These are phyloP conservation scores for Scolopax rusticola DNA, from an alignment of 2,797 vertebrate genomes.

Conservation along the genomic window DNA sequence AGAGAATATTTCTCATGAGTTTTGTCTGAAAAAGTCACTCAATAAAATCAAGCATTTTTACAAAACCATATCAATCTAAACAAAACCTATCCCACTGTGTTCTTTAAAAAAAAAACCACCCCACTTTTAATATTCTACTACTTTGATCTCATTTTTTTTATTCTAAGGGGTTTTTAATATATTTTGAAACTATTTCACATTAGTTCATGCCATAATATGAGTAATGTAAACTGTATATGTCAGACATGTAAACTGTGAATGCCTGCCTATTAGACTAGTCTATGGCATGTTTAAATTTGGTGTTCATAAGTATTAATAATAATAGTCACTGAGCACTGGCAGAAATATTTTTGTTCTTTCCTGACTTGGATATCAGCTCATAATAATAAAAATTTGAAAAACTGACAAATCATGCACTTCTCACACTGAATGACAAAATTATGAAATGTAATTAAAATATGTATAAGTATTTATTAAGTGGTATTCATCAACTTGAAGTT, in stretches of 20 bases:
- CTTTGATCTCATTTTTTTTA: not conserved
- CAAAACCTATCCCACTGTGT: not conserved
- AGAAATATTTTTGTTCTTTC: not conserved
- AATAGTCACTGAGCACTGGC: not conserved
- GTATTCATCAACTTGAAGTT: not conserved
- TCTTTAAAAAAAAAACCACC: not conserved
- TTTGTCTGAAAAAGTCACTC: not conserved
- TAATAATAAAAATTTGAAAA: not conserved
- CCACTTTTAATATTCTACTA: not conserved
- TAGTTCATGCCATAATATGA: not conserved
- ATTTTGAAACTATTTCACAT: not conserved
- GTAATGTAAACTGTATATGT: not conserved
- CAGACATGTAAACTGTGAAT: not conserved
- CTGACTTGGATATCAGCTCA: not conserved
- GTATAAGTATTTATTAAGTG: not conserved
- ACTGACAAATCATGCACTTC: not conserved
- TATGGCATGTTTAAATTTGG: not conserved
- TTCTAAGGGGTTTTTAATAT: not conserved
- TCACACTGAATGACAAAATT: not conserved
- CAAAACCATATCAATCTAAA: not conserved
- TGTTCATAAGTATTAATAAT: not conserved
- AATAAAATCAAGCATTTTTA: not conserved
- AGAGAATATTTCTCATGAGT: not conserved
- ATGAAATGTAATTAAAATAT: not conserved
- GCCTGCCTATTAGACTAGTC: not conserved